A percentile compares a stretch with the other conserved stretches of the same genome.
Conservation (phyloP, 2,797 vertebrate species). For the Rhadinocentrus ornatus region DNA sequence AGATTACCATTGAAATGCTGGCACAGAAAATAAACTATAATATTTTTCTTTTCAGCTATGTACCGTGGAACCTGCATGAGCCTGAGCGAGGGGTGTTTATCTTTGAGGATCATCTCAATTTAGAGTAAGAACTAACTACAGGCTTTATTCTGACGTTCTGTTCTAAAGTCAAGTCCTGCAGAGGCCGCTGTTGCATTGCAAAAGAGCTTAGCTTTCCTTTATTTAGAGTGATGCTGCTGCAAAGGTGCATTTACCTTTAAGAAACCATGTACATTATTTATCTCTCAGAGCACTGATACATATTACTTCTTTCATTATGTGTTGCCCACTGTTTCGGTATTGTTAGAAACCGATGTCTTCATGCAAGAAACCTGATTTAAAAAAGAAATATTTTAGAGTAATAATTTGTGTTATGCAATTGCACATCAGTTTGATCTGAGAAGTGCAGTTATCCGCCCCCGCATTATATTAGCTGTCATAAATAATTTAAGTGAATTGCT, state of each 20-base stretch:
- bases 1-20: background rate
- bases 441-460: background rate
- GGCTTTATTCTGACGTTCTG: background rate
- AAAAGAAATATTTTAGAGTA: slow-evolving; percentile 7
- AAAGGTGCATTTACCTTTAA: background rate
- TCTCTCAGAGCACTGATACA: slow-evolving; percentile 8
- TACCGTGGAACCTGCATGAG: slow-evolving; percentile 94
- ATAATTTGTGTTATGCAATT: background rate
- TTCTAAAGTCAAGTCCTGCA: slow-evolving; percentile 29
- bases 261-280: background rate
- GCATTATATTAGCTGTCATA: background rate
- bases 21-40: background rate
- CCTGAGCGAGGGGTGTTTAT: slow-evolving; percentile 86
- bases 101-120: slow-evolving; percentile 88
- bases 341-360: background rate
- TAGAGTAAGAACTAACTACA: slow-evolving; percentile 60
- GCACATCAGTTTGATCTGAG: slow-evolving; percentile 3
- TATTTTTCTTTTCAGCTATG: slow-evolving; percentile 81
- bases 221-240: background rate
- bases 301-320: slow-evolving; percentile 2
- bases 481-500: background rate
- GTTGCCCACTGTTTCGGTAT: background rate
- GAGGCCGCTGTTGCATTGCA: slow-evolving; percentile 60
- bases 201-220: background rate
- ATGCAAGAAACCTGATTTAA: background rate